These are phyloP conservation scores for Mythimna lalbum DNA, from an alignment of 2,888 invertebrate species.

Conservation along the genomic window DNA sequence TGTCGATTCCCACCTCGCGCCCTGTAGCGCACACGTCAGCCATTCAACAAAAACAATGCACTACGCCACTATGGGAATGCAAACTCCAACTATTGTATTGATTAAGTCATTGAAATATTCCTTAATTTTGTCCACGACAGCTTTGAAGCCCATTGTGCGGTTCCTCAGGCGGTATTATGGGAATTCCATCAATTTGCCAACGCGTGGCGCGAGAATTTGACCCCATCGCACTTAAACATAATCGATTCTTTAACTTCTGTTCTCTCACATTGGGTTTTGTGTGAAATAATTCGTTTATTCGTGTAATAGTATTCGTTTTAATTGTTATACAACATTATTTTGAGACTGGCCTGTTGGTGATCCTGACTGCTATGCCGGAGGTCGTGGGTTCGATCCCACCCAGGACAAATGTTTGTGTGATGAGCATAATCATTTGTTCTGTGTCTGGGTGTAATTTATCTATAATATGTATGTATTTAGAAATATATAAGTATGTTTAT, in stretches of 20 bases:
- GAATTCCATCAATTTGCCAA: constrained; percentile 87
- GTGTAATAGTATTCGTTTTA: constrained; percentile 78
- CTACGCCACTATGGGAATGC: constrained; percentile 87
- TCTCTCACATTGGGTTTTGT: constrained; percentile 81
- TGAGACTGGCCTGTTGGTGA: too few species aligned
- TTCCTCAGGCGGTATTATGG: constrained; percentile 87
- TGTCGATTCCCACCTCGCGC: constrained; percentile 85
- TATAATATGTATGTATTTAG: too few species aligned
- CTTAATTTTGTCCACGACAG: constrained; percentile 79
- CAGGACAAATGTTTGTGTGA: too few species aligned
- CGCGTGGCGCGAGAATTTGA: constrained; percentile 84
- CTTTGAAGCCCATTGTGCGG: constrained; percentile 78
- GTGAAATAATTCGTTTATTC: constrained; percentile 83
- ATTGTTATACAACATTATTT: constrained; percentile 74
- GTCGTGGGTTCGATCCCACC: too few species aligned
- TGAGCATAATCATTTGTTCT: too few species aligned
- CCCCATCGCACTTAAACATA: constrained; percentile 74
- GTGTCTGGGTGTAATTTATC: too few species aligned
- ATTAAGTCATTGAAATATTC: constrained; percentile 88
- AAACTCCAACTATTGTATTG: constrained; percentile 86
- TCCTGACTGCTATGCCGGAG: too few species aligned
- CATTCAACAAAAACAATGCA: constrained; percentile 85
- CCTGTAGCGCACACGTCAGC: constrained; percentile 76
- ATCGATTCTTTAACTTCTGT: constrained; percentile 80
- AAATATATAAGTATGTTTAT: too few species aligned